Base-by-base conservation (phyloP, 2,797 vertebrate genomes). In the Sebastes aleutianus region DNA sequence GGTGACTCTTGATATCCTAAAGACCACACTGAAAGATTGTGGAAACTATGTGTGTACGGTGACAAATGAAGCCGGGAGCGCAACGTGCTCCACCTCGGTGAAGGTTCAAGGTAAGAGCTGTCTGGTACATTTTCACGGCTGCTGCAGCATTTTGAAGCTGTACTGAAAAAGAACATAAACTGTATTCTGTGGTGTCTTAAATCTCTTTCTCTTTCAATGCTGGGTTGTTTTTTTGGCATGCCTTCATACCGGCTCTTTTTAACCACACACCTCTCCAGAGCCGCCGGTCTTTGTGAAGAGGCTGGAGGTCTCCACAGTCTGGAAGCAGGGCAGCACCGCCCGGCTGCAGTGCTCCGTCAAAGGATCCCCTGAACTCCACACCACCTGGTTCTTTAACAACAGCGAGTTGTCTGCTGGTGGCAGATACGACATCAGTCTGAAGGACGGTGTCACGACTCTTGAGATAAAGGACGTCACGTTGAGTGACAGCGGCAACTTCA, bases 351-450 rank as follows among this genome's bases (percentile, higher is more conserved):
- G 97, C 93, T 93, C 94, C 59, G 75, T 98, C 79, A 97, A 96
- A 95, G 97, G 97, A 72, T 98, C 97, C 34, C 96, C 97, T 74
- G 96, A 97, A 79, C 97, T 98, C 26, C 96, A 96, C 69, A 91
- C 96, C 59, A 95, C 94, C 73, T 98, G 97, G 97, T 98, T 97
- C 91, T 97, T 96, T 91, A 97, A 98, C 85, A 95, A 96, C 94
- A 96, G 85, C 69, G 93, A 96, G 90, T 93, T 99, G 72, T 92
- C 75, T 78, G 89, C 95, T 74, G 96, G 95, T 34, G 96, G 96
- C 69, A 95, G 93, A 13, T 83, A 93, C 65, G 86, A 70, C 22
- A 88, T 96, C 82, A 94, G 94, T 63, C 96, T 97, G 85, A 95
- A 93, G 83, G 95, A 96, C 59, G 95, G 92, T 8, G 90, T 96